Evolutionary conservation across 2,113 vertebrate species (phyloP), one percentile per base, ranked within the genome.

Genomic region (Hemibates koningsi): DNA sequence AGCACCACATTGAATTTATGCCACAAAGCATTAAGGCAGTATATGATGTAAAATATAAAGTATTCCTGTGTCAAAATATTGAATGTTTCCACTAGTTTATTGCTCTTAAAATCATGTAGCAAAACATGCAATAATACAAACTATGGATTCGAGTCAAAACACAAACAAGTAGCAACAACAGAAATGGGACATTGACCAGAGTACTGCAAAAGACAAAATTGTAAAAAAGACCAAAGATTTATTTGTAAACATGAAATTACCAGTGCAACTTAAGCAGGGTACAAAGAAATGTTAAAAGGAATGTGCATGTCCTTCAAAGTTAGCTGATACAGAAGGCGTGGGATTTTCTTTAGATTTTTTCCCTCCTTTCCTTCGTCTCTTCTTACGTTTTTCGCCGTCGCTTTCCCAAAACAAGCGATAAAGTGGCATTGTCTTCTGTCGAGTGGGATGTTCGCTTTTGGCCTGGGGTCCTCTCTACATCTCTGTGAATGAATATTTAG

Each of bases 341-440:
- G 9, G 4, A 34, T 11, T 41, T 19, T 61, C 57, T 61, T 61
- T 61, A 17, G 8, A 27, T 45, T 27, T 73, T 73, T 73, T 36
- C 6, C 59, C 32, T 24, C 45, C 17, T 43, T 52, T 14, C 52
- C 13, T 81, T 14, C 3, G 3, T 29, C 19, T n/a, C 4, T 76
- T 13, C 6, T 93, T 34, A 93, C 0, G 32, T 91, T 87, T 95
- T 95, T 21, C 93, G 93, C 1, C 5, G 63, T 2, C 94, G 93
- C 78, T 95, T 95, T 56, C 91, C 91, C 3, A 7, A 8, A 19
- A 32, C 19, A 1, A 80, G 21, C 1, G 82, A 59, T 1, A 79
- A 27, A 17, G 80, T n/a, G 2, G 7, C 71, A 4, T 79, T 10
- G 1, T 82, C 79, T 48, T 43, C 80, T 86, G 86, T 89, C 12